Evolutionary conservation across 2,113 vertebrate species (phyloP).

Genomic region (Engraulis encrasicolus): DNA sequence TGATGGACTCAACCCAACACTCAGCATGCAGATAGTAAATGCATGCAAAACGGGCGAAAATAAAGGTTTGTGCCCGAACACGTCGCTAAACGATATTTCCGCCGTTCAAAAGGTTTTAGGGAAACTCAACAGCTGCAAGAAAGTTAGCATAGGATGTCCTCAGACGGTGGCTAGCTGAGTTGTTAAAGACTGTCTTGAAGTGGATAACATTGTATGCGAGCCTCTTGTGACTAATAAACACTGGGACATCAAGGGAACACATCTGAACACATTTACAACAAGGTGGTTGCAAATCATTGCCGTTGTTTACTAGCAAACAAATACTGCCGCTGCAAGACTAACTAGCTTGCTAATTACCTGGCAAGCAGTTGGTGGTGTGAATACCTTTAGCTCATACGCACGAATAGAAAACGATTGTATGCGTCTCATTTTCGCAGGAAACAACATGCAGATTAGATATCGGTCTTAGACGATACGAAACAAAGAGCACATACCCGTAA

Average conservation of each 20-base stretch:
- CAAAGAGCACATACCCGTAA: constrained; percentile 29
- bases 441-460: neutral
- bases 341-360: neutral
- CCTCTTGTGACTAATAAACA: too few relatives aligned
- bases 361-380: neutral
- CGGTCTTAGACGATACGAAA: neutral
- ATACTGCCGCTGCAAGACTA: neutral
- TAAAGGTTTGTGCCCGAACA: neutral
- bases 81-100: too few relatives aligned
- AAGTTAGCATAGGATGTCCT: constrained; percentile 2
- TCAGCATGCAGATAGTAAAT: neutral
- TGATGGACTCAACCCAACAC: neutral
- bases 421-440: neutral
- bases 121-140: neutral
- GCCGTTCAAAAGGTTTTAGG: neutral
- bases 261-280: neutral
- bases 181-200: neutral
- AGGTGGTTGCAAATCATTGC: neutral
- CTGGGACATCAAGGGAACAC: too few relatives aligned
- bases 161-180: neutral
- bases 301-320: neutral
- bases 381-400: neutral
- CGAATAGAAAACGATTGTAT: neutral
- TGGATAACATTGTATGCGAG: neutral
- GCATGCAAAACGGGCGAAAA: neutral